These are phyloP conservation scores for Romanogobio albipinnatus DNA, from an alignment of 2,113 vertebrate species.

Conservation along the genomic window DNA sequence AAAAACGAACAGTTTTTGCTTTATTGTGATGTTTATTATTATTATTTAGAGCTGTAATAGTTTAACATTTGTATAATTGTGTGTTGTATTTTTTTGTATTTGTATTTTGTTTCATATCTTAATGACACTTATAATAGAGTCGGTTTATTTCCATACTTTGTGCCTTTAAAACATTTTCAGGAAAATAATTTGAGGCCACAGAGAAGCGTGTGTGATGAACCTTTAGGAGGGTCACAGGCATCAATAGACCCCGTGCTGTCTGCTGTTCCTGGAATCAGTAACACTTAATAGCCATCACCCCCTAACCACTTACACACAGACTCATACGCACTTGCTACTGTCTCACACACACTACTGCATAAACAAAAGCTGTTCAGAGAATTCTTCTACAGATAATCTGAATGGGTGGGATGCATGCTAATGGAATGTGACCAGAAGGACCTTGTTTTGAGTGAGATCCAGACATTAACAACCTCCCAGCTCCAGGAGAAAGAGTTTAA, in stretches of 20 bases:
- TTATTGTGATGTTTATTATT: background rate
- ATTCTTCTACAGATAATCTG: background rate
- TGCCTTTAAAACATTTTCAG: background rate
- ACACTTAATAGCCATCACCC: constrained; percentile 4
- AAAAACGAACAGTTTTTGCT: background rate
- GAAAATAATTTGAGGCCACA: background rate
- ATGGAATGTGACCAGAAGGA: background rate
- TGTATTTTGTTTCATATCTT: background rate
- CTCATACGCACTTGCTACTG: background rate
- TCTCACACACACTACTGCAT: background rate
- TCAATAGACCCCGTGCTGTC: background rate
- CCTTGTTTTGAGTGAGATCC: background rate
- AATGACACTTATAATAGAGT: no score
- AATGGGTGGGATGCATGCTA: background rate
- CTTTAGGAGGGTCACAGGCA: constrained; percentile 3
- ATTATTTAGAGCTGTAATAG: background rate
- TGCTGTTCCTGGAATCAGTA: constrained; percentile 21
- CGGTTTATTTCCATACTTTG: background rate
- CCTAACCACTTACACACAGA: constrained; percentile 21
- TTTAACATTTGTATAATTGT: background rate
- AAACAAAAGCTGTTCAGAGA: constrained; percentile 1
- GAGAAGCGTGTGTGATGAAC: background rate
- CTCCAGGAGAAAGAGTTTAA: background rate
- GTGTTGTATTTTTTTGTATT: background rate
- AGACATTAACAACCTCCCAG: background rate